These are phyloP conservation scores for Anguilla obscura DNA, from an alignment of 2,797 vertebrate species.

Conservation along the genomic window DNA sequence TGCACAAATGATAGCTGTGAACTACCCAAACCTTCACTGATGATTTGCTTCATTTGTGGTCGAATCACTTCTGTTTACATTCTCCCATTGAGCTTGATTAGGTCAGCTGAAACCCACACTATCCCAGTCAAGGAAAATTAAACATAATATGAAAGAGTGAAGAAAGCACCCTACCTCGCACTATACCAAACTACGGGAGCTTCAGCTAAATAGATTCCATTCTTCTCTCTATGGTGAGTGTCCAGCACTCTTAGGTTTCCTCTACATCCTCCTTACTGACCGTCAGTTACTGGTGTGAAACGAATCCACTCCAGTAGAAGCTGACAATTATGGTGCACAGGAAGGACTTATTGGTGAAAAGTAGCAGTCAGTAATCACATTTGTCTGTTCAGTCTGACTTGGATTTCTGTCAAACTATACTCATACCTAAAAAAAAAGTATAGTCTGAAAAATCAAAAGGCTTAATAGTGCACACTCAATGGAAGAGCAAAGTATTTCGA, in stretches of 20 bases:
- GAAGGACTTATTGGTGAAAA: background rate
- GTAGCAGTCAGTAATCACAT: background rate
- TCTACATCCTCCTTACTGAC: background rate
- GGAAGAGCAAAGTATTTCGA: background rate
- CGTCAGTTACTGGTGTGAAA: background rate
- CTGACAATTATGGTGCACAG: background rate
- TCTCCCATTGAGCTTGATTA: conserved; percentile 31
- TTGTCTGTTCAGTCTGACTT: background rate
- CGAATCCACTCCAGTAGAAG: background rate
- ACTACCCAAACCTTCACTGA: background rate
- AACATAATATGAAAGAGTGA: conserved; percentile 29
- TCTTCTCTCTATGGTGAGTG: background rate
- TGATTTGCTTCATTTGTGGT: background rate
- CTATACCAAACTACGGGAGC: background rate
- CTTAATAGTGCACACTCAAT: background rate
- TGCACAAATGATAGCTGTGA: background rate
- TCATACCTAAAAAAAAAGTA: background rate
- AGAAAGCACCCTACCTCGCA: conserved; percentile 20
- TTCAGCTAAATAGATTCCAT: conserved; percentile 1
- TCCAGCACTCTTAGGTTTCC: conserved; percentile 1
- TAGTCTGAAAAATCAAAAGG: background rate
- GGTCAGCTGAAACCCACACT: conserved; percentile 24
- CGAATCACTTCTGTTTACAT: conserved; percentile 24
- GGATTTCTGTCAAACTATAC: background rate
- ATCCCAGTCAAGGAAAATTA: conserved; percentile 32